Conservation (phyloP, 2,113 vertebrate genomes). For the Mesocricetus auratus region DNA sequence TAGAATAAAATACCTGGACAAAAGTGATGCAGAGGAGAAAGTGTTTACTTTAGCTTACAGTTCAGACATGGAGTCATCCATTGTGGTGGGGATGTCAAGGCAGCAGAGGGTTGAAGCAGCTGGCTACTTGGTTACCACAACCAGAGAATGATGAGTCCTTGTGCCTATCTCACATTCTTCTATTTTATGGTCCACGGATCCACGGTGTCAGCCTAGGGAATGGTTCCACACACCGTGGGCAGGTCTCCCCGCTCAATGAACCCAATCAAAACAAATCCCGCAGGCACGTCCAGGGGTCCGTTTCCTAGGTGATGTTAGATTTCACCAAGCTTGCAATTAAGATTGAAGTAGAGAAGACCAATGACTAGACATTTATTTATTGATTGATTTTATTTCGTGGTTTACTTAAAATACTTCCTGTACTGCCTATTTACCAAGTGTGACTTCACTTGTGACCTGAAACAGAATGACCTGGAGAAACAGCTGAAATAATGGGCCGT, state of each 20-base stretch:
- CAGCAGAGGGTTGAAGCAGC: background rate
- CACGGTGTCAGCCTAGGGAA: background rate
- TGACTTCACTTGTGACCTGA: background rate
- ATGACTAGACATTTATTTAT: background rate
- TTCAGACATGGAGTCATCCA: background rate
- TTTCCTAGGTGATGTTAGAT: background rate
- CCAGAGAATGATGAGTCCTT: background rate
- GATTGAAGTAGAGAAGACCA: background rate
- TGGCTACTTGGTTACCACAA: background rate
- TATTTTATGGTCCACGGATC: too few relatives aligned
- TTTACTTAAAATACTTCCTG: background rate
- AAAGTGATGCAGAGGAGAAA: background rate
- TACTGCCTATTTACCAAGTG: background rate
- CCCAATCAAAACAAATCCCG: background rate
- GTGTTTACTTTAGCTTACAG: background rate
- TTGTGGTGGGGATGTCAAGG: background rate
- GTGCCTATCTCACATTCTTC: background rate
- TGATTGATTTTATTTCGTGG: background rate
- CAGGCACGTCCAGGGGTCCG: background rate
- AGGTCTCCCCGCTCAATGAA: background rate
- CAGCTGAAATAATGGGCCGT: background rate
- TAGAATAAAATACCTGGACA: background rate
- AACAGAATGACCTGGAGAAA: background rate
- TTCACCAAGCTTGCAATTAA: background rate
- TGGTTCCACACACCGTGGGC: too few relatives aligned